Evolutionary conservation across 2,888 invertebrate genomes (phyloP), one percentile per base, ranked within the genome.

Genomic region (Drosophila merina): DNA sequence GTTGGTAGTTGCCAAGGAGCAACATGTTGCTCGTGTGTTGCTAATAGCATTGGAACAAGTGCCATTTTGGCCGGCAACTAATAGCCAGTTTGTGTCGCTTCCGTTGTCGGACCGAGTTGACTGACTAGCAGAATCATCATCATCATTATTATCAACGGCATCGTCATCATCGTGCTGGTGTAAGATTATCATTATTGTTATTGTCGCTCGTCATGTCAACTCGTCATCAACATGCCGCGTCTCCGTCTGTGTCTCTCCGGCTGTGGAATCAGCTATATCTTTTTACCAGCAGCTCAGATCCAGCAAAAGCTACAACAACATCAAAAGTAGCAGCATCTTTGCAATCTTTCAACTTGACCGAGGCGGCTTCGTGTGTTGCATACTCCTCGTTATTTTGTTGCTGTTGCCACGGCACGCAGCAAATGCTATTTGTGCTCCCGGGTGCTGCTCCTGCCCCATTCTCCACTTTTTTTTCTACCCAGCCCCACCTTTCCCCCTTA

Each of bases 161-260:
- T 26, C 63, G 48, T 42, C 52, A 49, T 50, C 44, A 72, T 42
- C 56, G 56, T 48, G 51, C 54, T 67, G 49, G 76, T 74, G 73
- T 73, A 74, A 80, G 76, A 79, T 84, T 77, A 81, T 81, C 76
- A 82, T 79, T 80, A 75, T 79, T 78, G 80, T 77, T 82, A 77
- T 85, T 77, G 86, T 87, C 83, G 86, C 87, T 87, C 87, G 87
- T 87, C 84, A 87, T 87, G 84, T 77, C 84, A 84, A 84, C 86
- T 84, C 88, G 79, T 77, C 87, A 87, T 84, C 84, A 84, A 87
- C 77, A 75, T 74, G 76, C 74, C 72, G 72, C 72, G 62, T 48
- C 70, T 58, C 28, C 28, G 28, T 28, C 28, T 28, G 4, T 5
- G 28, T 28, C 28, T 28, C 14, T 31, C 20, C 20, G 36, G 38